Evolutionary conservation across 2,113 vertebrate species (phyloP), one percentile per base, ranked within the genome.

Genomic region (Camelus bactrianus): DNA sequence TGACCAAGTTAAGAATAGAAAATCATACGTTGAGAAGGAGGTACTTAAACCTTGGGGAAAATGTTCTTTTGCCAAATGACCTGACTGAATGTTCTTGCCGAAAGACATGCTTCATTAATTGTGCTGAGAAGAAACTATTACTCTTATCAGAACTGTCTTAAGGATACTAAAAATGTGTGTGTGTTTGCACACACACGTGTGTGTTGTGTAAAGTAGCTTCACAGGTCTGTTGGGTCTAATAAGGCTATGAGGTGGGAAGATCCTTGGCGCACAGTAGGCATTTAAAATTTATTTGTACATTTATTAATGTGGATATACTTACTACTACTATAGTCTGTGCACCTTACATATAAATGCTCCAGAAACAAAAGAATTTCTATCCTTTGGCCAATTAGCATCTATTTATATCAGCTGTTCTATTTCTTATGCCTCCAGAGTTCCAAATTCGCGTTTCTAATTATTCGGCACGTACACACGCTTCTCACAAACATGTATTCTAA

Each of bases 1-100:
- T 82, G 93, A 91, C 35, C 77, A 91, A 94, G 91, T 65, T 88
- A 86, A 92, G 19, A 93, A 60, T 9, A 79, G 60, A 95, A 90
- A 94, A 80, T n/a, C 69, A 2, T 89, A 26, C 30, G 84, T 19
- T 30, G 16, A 76, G 70, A 92, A 92, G 64, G 35, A 92, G 22
- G 30, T 69, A 89, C 60, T 92, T 93, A 38, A 93, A 79, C 38
- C 56, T 95, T 65, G 22, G 56, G 38, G 48, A 75, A 89, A 84
- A 90, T 7, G 1, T 80, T 69, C 5, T 95, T 90, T 90, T 64
- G 54, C 64, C 22, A 86, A 77, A 83, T 90, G 56, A 69, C 22
- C 60, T 94, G 87, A 32, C 16, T 69, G 89, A 82, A 20, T 95
- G 10, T 88, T 93, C 58, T 91, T 94, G 79, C 56, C 28, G 70